Conservation (phyloP, 1,140 invertebrate species). For the Agraylea sexmaculata region DNA sequence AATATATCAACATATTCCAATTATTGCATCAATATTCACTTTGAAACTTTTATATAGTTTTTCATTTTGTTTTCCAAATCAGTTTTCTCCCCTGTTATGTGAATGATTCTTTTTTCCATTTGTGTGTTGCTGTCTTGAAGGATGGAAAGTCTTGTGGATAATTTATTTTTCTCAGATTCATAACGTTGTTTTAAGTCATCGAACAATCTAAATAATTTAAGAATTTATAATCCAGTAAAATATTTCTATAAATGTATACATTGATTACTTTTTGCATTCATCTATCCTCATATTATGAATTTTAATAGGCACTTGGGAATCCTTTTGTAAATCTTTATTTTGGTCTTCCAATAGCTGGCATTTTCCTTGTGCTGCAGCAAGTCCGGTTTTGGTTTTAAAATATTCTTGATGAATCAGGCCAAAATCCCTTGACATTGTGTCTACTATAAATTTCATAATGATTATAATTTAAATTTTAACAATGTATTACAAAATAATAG, state of each 20-base stretch:
- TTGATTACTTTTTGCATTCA: constrained; percentile 17
- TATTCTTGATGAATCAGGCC: constrained; percentile 38
- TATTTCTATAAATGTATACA: neutral
- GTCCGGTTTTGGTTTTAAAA: constrained; percentile 28
- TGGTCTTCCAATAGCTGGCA: constrained; percentile 16
- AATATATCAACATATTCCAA: neutral
- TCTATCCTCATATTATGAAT: constrained; percentile 13
- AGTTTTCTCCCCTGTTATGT: constrained; percentile 11
- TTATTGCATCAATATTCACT: constrained; percentile 5
- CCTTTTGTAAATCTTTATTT: constrained; percentile 9
- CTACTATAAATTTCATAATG: constrained; percentile 24
- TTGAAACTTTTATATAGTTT: constrained; percentile 13
- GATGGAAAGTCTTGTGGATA: constrained; percentile 8
- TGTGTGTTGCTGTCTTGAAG: constrained; percentile 12
- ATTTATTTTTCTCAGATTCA: constrained; percentile 14
- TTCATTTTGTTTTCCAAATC: constrained; percentile 15
- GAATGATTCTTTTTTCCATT: constrained; percentile 14
- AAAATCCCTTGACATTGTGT: constrained; percentile 36
- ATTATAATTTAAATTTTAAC: neutral
- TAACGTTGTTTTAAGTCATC: constrained; percentile 19
- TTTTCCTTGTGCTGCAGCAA: constrained; percentile 25
- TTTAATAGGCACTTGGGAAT: constrained; percentile 12
- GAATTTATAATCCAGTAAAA: neutral
- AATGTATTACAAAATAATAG: neutral
- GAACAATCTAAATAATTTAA: constrained; percentile 13